Base-by-base conservation (phyloP, 2,888 invertebrate species). In the Apotomis betuletana region DNA sequence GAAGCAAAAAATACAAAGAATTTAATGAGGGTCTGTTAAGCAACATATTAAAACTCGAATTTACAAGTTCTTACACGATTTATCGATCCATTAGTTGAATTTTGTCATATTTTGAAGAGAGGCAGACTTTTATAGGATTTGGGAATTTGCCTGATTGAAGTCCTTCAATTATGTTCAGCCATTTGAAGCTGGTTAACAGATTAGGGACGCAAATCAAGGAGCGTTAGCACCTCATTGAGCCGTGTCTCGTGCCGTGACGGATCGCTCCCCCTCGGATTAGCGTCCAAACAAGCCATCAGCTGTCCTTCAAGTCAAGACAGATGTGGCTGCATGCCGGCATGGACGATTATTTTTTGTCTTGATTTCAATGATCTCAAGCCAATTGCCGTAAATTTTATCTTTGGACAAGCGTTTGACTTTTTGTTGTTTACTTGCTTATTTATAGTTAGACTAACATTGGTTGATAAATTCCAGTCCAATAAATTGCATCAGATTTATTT, bases 211-310 rank as follows among this genome's bases (percentile, higher is more conserved):
- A 81, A 80, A 75, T 74, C 74, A 82, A 83, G 76, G 77, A 81
- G 80, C 84, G 82, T 87, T 83, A 84, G 86, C 88, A 86, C 84
- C 83, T 85, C 87, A 84, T 87, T 86, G 84, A 82, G 76, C 69
- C 73, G 49, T 73, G 82, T 82, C 88, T 86, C 89, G 88, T 85
- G 89, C 81, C 85, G 84, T 86, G 85, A 87, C 87, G 80, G 85
- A 87, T 86, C 77, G 81, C 77, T 75, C 74, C 80, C 82, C 83
- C 82, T 78, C 78, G 77, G 79, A 80, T 81, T 79, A 81, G 78
- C 77, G 81, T 82, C 81, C 81, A 80, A 83, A 83, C 83, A 81
- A 79, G 85, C 79, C 76, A 81, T 79, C 75, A 83, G 84, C 78
- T 77, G 80, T 79, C 78, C 80, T 81, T 83, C 79, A 76, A 73